Evolutionary conservation across 2,888 invertebrate species (phyloP), one percentile per base, ranked within the genome.

Genomic region (Galerucella pusilla): DNA sequence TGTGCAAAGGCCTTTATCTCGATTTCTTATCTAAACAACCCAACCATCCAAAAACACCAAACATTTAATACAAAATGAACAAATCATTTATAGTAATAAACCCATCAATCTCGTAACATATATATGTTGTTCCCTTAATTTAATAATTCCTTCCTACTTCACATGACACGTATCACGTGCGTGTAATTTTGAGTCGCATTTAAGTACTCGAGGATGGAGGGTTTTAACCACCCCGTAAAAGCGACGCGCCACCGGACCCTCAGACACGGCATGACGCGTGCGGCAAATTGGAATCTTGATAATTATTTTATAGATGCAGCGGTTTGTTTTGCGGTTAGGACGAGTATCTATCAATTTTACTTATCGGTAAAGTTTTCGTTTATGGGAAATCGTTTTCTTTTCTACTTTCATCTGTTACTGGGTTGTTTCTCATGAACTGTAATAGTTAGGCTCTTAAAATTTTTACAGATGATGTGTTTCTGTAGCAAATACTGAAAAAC

Each of bases 121-220:
- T 71, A 72, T 72, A 76, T 71, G 74, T 71, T 74, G 68, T 54
- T 75, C 74, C 77, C 75, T 77, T 79, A 80, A 80, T 80, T 80
- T 69, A 80, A 81, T 80, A 79, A 81, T 78, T 79, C 75, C 78
- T 80, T 78, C 66, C 75, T 72, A 75, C 76, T 74, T 80, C 78
- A 79, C 78, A 78, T 77, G n/a, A n/a, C 78, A 75, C 77, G 77
- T 75, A 77, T 79, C 79, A 79, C 79, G 79, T 79, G 79, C 74
- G 54, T 60, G 68, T 79, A 79, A 79, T 79, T 79, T 79, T 67
- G 69, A 74, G 74, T 68, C 61, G 73, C 79, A 66, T 77, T 79
- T 76, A 72, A 77, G 77, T 68, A 67, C 74, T 45, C 68, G 65
- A 45, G 20, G 25, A 46, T 1, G 45, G 67, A 11, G 64, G 57